Evolutionary conservation across 2,113 vertebrate genomes (phyloP), one percentile per base, ranked within the genome.

Genomic region (Ramphastos sulfuratus): DNA sequence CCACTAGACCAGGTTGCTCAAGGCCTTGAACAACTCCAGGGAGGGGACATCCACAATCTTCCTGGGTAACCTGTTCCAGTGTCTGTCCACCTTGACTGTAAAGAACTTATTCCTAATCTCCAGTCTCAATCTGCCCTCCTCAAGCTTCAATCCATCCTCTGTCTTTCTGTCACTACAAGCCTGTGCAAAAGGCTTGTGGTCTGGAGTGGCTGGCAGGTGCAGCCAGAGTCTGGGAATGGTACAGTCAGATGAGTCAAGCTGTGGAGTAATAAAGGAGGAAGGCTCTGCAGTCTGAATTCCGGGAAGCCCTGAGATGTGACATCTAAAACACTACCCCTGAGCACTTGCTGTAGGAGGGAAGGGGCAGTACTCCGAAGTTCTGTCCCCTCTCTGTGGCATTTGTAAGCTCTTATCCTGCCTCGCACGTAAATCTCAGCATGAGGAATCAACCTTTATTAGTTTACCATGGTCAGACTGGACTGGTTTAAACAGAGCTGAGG

Each of bases 401-500:
- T 94, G 54, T 66, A 91, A 93, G 74, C 87, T 96, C 74, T 96
- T 72, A 69, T 89, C 85, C 63, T 56, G 91, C 19, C 1, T 74
- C 44, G 4, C 83, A 79, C 82, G 30, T 84, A 94, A 96, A 97
- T 52, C 69, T 85, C 78, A 84, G 90, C 30, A 7, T 84, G 81
- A 44, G 80, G 93, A 91, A 86, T 65, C 50, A 23, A 79, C 27
- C 94, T 97, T 96, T 95, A 88, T 86, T 91, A 91, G 93, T 94
- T 95, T 92, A 37, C 87, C 2, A 1, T 90, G 95, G 94, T 96
- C 92, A 85, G 97, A 56, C 72, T 52, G n/a, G 87, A 95, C 97
- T 96, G 97, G 98, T 97, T 98, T 89, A 52, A 97, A 85, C 97
- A 93, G 94, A 97, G 81, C 91, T 52, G 85, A 89, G 94, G 93